Evolutionary conservation across 1,140 invertebrate genomes (phyloP).

Genomic region (Apis mellifera): DNA sequence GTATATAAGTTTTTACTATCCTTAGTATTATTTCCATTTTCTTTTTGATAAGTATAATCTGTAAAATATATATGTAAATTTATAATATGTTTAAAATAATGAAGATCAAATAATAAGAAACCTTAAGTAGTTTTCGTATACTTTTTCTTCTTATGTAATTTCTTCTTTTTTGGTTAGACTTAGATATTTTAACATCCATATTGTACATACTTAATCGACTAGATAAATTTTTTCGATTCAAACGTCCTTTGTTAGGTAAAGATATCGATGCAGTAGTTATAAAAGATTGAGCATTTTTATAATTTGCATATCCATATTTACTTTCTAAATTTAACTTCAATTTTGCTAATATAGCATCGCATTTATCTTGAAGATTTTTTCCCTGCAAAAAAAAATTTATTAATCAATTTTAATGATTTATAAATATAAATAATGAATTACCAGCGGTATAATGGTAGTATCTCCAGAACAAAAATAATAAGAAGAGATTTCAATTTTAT

Average conservation of each 20-base stretch:
- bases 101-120: conserved; percentile 5
- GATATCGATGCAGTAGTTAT: conserved; percentile 58
- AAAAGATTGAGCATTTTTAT: conserved; percentile 52
- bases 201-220: conserved; percentile 74
- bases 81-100: conserved; percentile 17
- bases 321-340: conserved; percentile 68
- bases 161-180: conserved; percentile 66
- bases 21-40: conserved; percentile 49
- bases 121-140: conserved; percentile 44
- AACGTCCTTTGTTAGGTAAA: conserved; percentile 59
- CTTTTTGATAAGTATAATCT: conserved; percentile 56
- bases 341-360: conserved; percentile 73
- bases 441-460: conserved; percentile 62
- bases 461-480: conserved; percentile 76
- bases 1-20: conserved; percentile 22
- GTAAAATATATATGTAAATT: conserved; percentile 21
- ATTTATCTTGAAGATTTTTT: conserved; percentile 71
- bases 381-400: conserved; percentile 60
- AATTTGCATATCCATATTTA: conserved; percentile 63
- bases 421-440: conserved; percentile 55
- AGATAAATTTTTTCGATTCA: conserved; percentile 47
- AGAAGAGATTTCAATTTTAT: conserved; percentile 69
- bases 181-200: conserved; percentile 62
- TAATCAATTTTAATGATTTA: neutral
- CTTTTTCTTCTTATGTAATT: conserved; percentile 40